These are phyloP conservation scores for Hydropsyche tenuis DNA, from an alignment of 1,140 invertebrate genomes.

Conservation along the genomic window DNA sequence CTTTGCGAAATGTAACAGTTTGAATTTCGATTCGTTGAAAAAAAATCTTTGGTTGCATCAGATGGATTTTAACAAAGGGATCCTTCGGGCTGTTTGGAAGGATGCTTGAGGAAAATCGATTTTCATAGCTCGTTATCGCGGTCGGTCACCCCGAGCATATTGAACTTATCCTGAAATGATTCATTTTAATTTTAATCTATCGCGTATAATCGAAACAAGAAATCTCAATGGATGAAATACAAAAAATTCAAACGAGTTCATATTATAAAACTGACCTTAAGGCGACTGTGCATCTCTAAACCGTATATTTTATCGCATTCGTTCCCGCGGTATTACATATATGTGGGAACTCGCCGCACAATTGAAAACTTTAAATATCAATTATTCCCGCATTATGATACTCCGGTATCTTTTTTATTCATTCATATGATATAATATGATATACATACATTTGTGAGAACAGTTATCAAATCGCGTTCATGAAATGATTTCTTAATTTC, in stretches of 20 bases:
- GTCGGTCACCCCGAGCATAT: background rate
- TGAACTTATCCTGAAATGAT: background rate
- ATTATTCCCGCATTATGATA: slow-evolving; percentile 14
- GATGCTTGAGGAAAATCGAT: slow-evolving; percentile 24
- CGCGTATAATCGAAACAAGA: too few relatives aligned
- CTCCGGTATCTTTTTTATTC: background rate
- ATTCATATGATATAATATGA: too few relatives aligned
- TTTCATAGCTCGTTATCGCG: slow-evolving; percentile 7
- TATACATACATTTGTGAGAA: slow-evolving; percentile 8
- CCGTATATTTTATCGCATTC: background rate
- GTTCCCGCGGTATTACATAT: background rate
- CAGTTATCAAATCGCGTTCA: slow-evolving; percentile 8
- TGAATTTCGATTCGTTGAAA: background rate
- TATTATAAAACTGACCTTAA: too few relatives aligned
- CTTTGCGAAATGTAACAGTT: slow-evolving; percentile 1
- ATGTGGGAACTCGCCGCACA: background rate
- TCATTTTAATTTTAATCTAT: background rate
- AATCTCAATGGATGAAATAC: too few relatives aligned
- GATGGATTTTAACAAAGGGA: background rate
- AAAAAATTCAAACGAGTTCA: too few relatives aligned
- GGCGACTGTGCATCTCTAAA: too few relatives aligned
- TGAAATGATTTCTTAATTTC: slow-evolving; percentile 10
- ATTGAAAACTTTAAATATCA: slow-evolving; percentile 19
- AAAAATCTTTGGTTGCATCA: background rate
- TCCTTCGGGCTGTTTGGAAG: background rate